Evolutionary conservation across 1,140 invertebrate species (phyloP), one percentile per base, ranked within the genome.

Genomic region (Stegodyphus dumicola): DNA sequence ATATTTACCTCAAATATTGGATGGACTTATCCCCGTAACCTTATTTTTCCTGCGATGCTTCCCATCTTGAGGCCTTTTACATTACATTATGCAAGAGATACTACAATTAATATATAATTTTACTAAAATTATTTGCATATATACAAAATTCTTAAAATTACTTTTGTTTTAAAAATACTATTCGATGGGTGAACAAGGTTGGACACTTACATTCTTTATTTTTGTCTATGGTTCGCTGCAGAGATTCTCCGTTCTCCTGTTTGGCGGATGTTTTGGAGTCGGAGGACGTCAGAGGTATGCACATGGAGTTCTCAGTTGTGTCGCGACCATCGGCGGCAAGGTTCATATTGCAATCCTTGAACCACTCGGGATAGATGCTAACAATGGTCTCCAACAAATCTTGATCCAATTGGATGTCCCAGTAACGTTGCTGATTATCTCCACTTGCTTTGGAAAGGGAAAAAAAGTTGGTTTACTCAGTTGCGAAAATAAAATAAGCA

Each of bases 191-290:
- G 33, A 33, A 33, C 33, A 33, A 33, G 33, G 3, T 33, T 33
- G 11, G 11, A 48, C 88, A 94, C 95, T 97, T 91, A 99, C 97
- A 98, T 94, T 98, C 96, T 93, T 98, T 98, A 91, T 99, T 98
- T 90, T 96, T 97, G 91, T 97, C 96, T 94, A 98, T 96, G 89
- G 95, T 93, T 89, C 96, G 94, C 89, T 97, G 96, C 87, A 98
- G 92, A 9, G 97, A 97, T 86, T 80, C 77, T 53, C 77, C 77
- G 77, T 69, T 78, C 15, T 80, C 65, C 51, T 53, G 54, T 71
- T 71, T 80, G 67, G 18, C 53, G 17, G 69, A 49, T 4, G 9
- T n/a, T 74, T 77, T 84, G n/a, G 53, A 48, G 17, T 76, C 81
- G 0, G 81, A 54, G 49, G 73, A 65, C 9, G 73, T 56, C 13